Conservation (phyloP, 2,888 invertebrate species). For the Pristionchus fissidentatus region DNA sequence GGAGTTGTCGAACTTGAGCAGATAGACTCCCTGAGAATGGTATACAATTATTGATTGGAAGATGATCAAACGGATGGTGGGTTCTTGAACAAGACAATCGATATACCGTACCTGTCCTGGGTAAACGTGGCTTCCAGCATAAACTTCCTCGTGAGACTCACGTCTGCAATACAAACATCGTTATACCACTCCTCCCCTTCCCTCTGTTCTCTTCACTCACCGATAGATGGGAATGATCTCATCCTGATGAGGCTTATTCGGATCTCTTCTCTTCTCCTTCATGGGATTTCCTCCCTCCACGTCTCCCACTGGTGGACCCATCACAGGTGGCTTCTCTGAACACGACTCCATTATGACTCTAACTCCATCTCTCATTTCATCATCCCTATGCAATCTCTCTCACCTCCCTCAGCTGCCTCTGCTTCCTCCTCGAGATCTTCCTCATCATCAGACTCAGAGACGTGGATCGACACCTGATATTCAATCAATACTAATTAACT, state of each 20-base stretch:
- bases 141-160: conserved; percentile 96
- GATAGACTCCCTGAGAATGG: conserved; percentile 44
- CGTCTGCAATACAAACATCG: conserved; percentile 76
- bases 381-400: conserved; percentile 47
- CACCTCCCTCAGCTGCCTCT: conserved; percentile 48
- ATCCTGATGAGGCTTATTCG: conserved; percentile 81
- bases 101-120: conserved; percentile 87
- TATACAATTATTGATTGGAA: not conserved
- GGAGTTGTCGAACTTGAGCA: conserved; percentile 92
- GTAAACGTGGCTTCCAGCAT: conserved; percentile 96
- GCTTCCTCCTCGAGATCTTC: conserved; percentile 77
- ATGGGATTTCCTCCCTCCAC: conserved; percentile 80
- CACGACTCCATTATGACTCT: too few relatives aligned
- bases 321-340: conserved; percentile 46
- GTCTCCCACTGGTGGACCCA: conserved; percentile 77
- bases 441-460: conserved; percentile 94
- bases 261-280: conserved; percentile 55
- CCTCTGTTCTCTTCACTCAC: too few relatives aligned
- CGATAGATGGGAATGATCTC: conserved; percentile 94
- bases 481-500: too few relatives aligned
- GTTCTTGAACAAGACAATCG: not conserved
- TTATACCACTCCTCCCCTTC: too few relatives aligned
- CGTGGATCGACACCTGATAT: conserved; percentile 87
- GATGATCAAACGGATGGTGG: too few relatives aligned
- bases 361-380: conserved; percentile 26